Evolutionary conservation across 30 jellyfish, hydroid and myxozoan species (phyloP).

Genomic region (Nemopilema nomurai): DNA sequence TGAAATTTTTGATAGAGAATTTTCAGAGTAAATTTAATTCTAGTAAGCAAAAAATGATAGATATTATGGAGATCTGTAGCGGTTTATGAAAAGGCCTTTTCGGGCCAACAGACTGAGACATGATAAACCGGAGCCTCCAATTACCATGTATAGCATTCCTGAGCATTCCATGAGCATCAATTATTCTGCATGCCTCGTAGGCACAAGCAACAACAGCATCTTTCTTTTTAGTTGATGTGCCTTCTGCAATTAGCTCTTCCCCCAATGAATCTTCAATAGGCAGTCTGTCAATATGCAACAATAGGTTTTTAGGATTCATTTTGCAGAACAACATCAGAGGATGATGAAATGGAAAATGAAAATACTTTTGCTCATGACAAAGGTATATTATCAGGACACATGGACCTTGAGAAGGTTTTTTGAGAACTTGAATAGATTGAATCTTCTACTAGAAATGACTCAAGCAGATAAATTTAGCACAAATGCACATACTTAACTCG

Average conservation of each 20-base stretch:
- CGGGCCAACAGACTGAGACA: background rate
- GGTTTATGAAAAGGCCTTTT: background rate
- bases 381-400: background rate
- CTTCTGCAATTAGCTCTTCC: constrained; percentile 89
- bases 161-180: constrained; percentile 93
- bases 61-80: too few relatives aligned
- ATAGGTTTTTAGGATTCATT: too few relatives aligned
- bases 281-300: constrained; percentile 47
- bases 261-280: constrained; percentile 91
- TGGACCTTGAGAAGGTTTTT: too few relatives aligned
- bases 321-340: too few relatives aligned
- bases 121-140: too few relatives aligned
- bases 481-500: constrained; percentile 77
- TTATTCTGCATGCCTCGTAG: constrained; percentile 83
- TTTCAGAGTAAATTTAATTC: too few relatives aligned
- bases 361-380: background rate
- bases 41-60: too few relatives aligned
- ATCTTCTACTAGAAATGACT: too few relatives aligned
- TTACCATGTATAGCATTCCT: constrained; percentile 88
- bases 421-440: too few relatives aligned
- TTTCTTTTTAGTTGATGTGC: constrained; percentile 83
- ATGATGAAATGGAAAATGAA: background rate
- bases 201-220: constrained; percentile 97
- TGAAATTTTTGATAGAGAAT: too few relatives aligned
- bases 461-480: background rate